These are phyloP conservation scores for Rhombomys opimus DNA, from an alignment of 2,113 vertebrate species.

Conservation along the genomic window DNA sequence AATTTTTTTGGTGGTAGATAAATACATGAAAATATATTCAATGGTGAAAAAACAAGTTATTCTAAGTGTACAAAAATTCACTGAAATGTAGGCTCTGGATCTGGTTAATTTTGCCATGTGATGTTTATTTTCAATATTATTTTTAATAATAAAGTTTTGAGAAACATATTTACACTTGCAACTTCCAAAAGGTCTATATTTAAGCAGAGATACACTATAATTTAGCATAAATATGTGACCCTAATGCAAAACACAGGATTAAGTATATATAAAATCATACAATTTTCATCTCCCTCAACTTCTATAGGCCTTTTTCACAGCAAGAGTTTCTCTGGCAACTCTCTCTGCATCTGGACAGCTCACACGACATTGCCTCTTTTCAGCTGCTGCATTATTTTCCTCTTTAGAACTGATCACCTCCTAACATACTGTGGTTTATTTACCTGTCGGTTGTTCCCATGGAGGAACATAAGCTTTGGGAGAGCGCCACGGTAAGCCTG, in stretches of 20 bases:
- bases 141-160: neutral
- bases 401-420: neutral
- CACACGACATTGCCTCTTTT: neutral
- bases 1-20: neutral
- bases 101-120: neutral
- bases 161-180: neutral
- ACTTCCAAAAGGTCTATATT: neutral
- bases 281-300: neutral
- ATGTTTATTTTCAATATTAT: neutral
- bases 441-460: neutral
- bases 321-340: neutral
- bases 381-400: neutral
- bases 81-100: neutral
- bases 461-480: neutral
- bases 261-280: neutral
- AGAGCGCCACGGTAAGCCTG: neutral
- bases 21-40: neutral
- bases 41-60: neutral
- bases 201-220: neutral
- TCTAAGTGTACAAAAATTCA: neutral
- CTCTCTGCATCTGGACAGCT: neutral
- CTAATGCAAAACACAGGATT: conserved; percentile 13
- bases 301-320: neutral
- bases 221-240: neutral
- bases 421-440: neutral